These are phyloP conservation scores for Hydrocynus forskahlii DNA, from an alignment of 2,797 vertebrate genomes.

Conservation along the genomic window DNA sequence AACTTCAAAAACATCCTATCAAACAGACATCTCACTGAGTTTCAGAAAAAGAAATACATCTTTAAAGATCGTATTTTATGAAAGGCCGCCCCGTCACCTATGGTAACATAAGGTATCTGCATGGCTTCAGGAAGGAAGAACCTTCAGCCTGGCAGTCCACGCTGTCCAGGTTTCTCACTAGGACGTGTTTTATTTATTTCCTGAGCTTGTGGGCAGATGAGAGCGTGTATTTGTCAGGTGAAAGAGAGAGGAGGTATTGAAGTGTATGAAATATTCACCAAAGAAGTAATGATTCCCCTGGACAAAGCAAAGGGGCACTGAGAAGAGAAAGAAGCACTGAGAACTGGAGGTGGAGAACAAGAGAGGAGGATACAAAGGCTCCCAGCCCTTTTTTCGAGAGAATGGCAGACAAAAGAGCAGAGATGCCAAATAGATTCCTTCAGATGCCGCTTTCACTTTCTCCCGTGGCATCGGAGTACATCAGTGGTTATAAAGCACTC, in stretches of 20 bases:
- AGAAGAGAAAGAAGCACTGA: constrained; percentile 39
- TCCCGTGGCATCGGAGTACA: constrained; percentile 58
- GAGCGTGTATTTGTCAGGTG: constrained; percentile 52
- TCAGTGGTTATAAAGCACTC: constrained; percentile 43
- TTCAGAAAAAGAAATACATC: constrained; percentile 36
- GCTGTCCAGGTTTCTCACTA: constrained; percentile 44
- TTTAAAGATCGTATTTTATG: constrained; percentile 42
- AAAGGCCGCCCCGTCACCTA: constrained; percentile 23
- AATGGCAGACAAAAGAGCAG: constrained; percentile 59
- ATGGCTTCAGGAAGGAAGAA: constrained; percentile 40
- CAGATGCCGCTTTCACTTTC: constrained; percentile 52
- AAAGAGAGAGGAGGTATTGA: constrained; percentile 58
- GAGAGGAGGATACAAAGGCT: constrained; percentile 55
- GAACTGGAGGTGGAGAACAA: constrained; percentile 52
- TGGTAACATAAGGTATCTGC: constrained; percentile 36
- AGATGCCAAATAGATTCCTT: constrained; percentile 59
- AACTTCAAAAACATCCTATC: constrained; percentile 38
- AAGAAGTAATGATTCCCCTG: constrained; percentile 64
- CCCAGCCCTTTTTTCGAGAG: constrained; percentile 34
- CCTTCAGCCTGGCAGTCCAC: constrained; percentile 46
- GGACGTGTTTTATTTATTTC: constrained; percentile 66
- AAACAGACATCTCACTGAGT: constrained; percentile 33
- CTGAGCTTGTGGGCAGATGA: constrained; percentile 54
- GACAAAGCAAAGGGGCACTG: constrained; percentile 47
- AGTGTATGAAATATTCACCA: constrained; percentile 67